Evolutionary conservation across 2,797 vertebrate species (phyloP), one percentile per base, ranked within the genome.

Genomic region (Protosalanx chinensis): DNA sequence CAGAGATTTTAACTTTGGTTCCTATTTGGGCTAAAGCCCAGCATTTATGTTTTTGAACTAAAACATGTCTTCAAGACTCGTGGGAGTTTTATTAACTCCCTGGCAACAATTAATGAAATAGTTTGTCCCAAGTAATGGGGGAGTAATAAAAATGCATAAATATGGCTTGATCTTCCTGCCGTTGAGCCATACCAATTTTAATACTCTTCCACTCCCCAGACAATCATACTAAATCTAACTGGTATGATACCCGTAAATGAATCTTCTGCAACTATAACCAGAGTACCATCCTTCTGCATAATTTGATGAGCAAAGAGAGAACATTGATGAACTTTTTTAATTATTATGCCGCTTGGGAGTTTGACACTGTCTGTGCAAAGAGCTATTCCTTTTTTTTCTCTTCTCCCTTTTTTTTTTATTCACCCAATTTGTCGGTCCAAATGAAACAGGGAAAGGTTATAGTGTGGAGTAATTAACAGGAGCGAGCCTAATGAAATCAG

Each of bases 381-480:
- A 62, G 75, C 72, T 84, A 82, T 74, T 86, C 79, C 82, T 86
- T 88, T 88, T 91, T 91, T 75, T 56, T 70, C 27, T 59, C 16
- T 41, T 37, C 57, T 15, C 6, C 27, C 71, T 84, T 85, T 89
- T 84, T 85, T 89, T 95, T 94, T 93, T 95, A 94, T 94, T 94
- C 88, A 88, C 91, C 91, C 93, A 95, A 93, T 96, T 95, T 96
- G 93, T 95, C 91, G 90, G 81, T 87, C 89, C 93, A 95, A 95
- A 95, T 95, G 92, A 96, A 96, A 95, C 90, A 95, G 89, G 89
- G 84, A 94, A 93, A 94, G 93, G 92, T 95, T 95, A 92, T 90
- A 92, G 88, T 86, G 90, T 93, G 91, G 77, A 87, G 91, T 96
- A 96, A 97, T 98, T 96, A 96, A 96, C 92, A 91, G 90, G 88